A percentile compares a stretch with the other conserved stretches of the same genome.
Evolutionary conservation across 35 echinoderm and acorn worm species (phyloP).

Genomic region (Holothuria glaberrima): DNA sequence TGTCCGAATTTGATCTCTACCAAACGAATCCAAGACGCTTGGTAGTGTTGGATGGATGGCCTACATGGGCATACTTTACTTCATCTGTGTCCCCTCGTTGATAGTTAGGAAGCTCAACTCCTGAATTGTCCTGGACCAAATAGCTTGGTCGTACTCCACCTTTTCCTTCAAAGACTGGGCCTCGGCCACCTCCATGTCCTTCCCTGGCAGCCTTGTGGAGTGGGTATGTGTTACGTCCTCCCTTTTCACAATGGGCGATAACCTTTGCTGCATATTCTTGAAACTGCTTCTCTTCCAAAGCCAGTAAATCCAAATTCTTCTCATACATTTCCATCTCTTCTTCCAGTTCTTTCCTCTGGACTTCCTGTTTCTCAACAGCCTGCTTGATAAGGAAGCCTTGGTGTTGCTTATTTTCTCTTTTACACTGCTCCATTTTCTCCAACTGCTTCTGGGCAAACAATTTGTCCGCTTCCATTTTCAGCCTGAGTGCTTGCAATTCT

Average conservation of each 20-base stretch:
- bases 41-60: constrained; percentile 76
- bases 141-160: constrained; percentile 95
- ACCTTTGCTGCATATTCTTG: constrained; percentile 92
- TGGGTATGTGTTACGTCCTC: constrained; percentile 84
- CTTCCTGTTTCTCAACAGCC: constrained; percentile 62
- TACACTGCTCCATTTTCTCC: constrained; percentile 71
- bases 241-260: constrained; percentile 85
- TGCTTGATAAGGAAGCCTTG: constrained; percentile 77
- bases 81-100: constrained; percentile 85
- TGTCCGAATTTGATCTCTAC: constrained; percentile 24
- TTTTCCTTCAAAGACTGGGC: constrained; percentile 95
- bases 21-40: constrained; percentile 95
- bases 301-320: constrained; percentile 85
- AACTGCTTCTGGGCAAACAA: constrained; percentile 83
- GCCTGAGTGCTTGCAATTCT: constrained; percentile 68
- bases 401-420: constrained; percentile 48
- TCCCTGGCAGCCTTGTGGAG: constrained; percentile 90
- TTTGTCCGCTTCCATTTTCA: constrained; percentile 85
- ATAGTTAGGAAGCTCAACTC: constrained; percentile 88
- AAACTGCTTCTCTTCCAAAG: constrained; percentile 91
- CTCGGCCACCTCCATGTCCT: constrained; percentile 87
- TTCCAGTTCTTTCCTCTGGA: not conserved
- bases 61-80: constrained; percentile 85
- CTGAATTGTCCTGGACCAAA: constrained; percentile 78
- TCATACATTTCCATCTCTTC: constrained; percentile 87